These are phyloP conservation scores for Chelon labrosus DNA, from an alignment of 2,797 vertebrate genomes.

Conservation along the genomic window DNA sequence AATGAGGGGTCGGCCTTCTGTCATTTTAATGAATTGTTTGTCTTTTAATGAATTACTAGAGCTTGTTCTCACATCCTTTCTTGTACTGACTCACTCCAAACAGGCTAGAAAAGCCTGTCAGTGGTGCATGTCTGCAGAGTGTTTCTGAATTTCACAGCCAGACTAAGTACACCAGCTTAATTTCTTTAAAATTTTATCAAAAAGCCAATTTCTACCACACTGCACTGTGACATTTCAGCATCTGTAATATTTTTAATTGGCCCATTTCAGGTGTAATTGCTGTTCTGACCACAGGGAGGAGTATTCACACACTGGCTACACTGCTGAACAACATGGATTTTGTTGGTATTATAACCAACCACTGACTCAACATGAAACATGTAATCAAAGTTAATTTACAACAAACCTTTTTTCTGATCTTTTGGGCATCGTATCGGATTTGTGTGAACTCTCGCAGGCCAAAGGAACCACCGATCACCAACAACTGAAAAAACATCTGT, in stretches of 20 bases:
- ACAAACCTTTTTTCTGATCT: conserved; percentile 86
- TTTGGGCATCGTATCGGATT: conserved; percentile 93
- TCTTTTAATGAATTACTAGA: conserved; percentile 50
- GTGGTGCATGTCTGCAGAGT: not conserved
- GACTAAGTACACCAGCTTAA: not conserved
- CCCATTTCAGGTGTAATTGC: not conserved
- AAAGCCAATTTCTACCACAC: no score
- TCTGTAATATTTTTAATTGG: conserved; percentile 10
- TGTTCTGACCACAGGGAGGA: conserved; percentile 53
- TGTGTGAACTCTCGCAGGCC: conserved; percentile 94
- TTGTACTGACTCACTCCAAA: conserved; percentile 29
- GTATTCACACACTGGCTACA: conserved; percentile 10
- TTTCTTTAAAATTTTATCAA: no score
- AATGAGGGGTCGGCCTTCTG: conserved; percentile 29
- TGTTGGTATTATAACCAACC: no score
- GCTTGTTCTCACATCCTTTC: conserved; percentile 33
- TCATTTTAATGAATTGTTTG: conserved; percentile 48
- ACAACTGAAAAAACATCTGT: conserved; percentile 83
- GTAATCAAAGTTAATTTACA: not conserved
- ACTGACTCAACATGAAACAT: not conserved
- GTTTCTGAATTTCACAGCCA: conserved; percentile 1
- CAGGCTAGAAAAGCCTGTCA: conserved; percentile 17
- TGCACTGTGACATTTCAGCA: not conserved
- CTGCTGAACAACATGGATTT: not conserved
- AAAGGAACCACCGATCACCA: conserved; percentile 94